Base-by-base conservation (phyloP, 2,797 vertebrate species). In the Threskiornis aethiopicus region DNA sequence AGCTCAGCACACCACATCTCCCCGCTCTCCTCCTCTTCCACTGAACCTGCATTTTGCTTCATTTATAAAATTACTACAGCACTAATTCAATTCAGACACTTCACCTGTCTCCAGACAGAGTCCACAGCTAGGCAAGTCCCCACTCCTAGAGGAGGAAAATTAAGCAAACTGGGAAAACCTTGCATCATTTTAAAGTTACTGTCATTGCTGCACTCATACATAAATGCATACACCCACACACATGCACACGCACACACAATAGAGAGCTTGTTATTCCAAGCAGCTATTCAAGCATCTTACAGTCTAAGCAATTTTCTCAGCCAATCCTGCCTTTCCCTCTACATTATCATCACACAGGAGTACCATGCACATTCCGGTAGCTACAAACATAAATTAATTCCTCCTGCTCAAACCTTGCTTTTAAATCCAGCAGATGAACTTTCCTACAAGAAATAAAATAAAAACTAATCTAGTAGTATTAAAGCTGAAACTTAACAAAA, bases 391-490 rank as follows among this genome's bases (percentile, higher is more conserved):
- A 94, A 93, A 94, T 10, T 0, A 85, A 96, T 91, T 80, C 65
- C 29, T 84, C 57, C 61, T 90, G 90, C 65, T 97, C 97, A 97
- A 97, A 97, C 96, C 97, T 97, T 85, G 94, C 37, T 92, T 91
- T 95, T 82, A 93, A 95, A 90, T 97, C 97, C 97, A 72, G 90
- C 37, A 29, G 96, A 84, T 76, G 96, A 94, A 93, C 81, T 96
- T 95, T 87, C 91, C 79, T 49, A 59, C 15, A 11, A 46, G 64
- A 58, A 70, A 57, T 9, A 46, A 79, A 79, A 64, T 15, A 28
- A 73, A 95, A 76, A 19, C 16, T 2, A 54, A 41, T 31, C 29
- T 65, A 9, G 44, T 20, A 13, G 49, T 18, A 59, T 35, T 67
- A 49, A 87, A 84, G 76, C n/a, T 71, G 90, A 42, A 84, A 88